These are phyloP conservation scores for Heliocidaris tuberculata DNA, from an alignment of 35 echinoderm and acorn worm species.

Conservation along the genomic window DNA sequence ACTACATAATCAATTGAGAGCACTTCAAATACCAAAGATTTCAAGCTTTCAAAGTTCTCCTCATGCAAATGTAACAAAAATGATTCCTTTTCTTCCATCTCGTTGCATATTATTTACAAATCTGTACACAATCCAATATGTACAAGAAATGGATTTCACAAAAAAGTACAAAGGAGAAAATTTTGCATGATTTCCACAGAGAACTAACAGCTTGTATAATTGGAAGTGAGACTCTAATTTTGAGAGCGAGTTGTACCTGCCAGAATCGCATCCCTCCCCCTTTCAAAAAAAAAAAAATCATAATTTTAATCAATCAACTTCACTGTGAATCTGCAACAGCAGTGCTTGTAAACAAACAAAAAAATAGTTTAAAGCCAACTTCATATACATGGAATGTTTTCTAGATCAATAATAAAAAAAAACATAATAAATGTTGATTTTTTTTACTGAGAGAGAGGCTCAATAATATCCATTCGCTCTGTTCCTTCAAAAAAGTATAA, in stretches of 20 bases:
- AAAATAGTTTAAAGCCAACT: not conserved
- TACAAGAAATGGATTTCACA: not conserved
- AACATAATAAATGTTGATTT: too few relatives aligned
- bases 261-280: not conserved
- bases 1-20: not conserved
- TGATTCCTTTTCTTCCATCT: not conserved
- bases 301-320: not conserved
- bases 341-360: too few relatives aligned
- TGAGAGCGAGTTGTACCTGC: too few relatives aligned
- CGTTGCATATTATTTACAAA: not conserved
- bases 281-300: not conserved
- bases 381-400: not conserved
- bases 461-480: too few relatives aligned
- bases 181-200: not conserved
- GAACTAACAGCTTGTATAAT: not conserved
- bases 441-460: too few relatives aligned
- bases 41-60: not conserved
- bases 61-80: slow-evolving; percentile 12
- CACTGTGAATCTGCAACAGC: not conserved
- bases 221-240: not conserved
- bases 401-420: too few relatives aligned
- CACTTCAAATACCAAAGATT: not conserved
- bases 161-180: not conserved
- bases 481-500: too few relatives aligned
- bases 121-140: not conserved